A percentile compares a stretch with the other conserved stretches of the same genome.
Evolutionary conservation across 2,113 vertebrate species (phyloP).

Genomic region (Toxostoma redivivum): DNA sequence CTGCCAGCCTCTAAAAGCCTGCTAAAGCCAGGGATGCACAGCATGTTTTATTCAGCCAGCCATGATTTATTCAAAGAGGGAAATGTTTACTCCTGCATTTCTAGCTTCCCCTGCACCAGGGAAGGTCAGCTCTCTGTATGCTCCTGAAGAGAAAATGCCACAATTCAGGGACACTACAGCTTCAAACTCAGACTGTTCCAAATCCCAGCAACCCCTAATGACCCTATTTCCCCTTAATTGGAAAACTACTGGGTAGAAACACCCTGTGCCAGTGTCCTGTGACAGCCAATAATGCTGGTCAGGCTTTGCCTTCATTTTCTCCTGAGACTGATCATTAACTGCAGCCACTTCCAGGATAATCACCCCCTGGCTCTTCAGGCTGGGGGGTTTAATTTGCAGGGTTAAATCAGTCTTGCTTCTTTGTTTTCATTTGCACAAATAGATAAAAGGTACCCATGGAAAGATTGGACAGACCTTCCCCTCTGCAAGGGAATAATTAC

Average conservation of each 20-base stretch:
- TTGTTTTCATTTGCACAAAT: background rate
- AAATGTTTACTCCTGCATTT: background rate
- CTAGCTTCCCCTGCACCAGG: background rate
- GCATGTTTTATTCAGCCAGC: conserved; percentile 46
- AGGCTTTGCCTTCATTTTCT: background rate
- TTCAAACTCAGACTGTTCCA: background rate
- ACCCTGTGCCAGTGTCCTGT: background rate
- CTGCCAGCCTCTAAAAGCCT: background rate
- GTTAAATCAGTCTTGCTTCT: background rate
- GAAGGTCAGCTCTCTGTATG: background rate
- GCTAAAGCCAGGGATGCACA: background rate
- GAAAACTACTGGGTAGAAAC: background rate
- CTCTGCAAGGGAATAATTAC: conserved; percentile 42
- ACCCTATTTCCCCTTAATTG: background rate
- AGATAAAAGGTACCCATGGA: background rate
- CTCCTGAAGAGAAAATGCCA: background rate
- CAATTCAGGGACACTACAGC: background rate
- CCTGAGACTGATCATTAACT: background rate
- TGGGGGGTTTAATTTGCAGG: background rate
- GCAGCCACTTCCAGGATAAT: background rate
- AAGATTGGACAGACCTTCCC: background rate
- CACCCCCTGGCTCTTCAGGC: background rate
- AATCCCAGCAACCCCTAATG: background rate
- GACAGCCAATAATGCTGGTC: background rate
- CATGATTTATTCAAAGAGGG: conserved; percentile 22